phyloP scores from a whole-genome alignment of 2,113 vertebrate genomes.

The Neofelis nebulosa region DNA sequence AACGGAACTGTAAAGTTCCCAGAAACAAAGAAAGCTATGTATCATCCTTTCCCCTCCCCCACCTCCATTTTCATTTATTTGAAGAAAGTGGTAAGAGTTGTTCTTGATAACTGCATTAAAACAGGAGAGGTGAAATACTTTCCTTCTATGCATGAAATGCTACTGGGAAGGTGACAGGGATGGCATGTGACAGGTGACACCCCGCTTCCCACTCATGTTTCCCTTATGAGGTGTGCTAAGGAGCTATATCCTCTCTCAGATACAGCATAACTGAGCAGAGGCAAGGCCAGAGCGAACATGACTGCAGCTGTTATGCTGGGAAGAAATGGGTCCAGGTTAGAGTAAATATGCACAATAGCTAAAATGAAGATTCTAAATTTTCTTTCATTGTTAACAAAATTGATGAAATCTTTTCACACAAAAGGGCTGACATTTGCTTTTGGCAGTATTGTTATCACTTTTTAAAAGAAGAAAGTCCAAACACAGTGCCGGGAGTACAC shows the following conservation, averaged over 20 bases:
- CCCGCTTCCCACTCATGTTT: neutral
- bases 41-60: neutral
- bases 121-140: neutral
- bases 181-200: neutral
- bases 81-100: neutral
- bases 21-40: neutral
- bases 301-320: fast-evolving
- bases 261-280: neutral
- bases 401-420: neutral
- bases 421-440: constrained; percentile 4
- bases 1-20: neutral
- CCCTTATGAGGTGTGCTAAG: neutral
- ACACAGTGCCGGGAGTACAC: neutral
- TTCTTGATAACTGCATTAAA: neutral
- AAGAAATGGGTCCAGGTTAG: neutral
- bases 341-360: neutral
- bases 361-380: neutral
- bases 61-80: neutral
- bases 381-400: neutral
- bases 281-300: neutral
- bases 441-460: neutral
- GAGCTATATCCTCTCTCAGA: neutral
- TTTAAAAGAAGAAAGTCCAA: neutral
- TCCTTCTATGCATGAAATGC: neutral
- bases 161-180: neutral